Base-by-base conservation (phyloP, 2,888 invertebrate species). In the Agrochola lota region DNA sequence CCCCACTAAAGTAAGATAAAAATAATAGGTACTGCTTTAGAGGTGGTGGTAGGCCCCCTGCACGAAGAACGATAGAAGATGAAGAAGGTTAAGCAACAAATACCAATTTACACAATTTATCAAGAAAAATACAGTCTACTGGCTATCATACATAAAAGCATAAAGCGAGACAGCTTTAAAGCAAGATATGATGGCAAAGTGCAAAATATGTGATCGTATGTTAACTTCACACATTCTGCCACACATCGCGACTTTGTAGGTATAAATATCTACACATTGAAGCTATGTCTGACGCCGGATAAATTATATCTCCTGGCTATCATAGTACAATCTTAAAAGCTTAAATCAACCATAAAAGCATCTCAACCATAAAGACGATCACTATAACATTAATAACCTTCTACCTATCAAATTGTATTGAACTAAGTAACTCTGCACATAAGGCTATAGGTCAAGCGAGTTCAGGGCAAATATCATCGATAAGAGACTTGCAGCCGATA, bases 401-500 rank as follows among this genome's bases (percentile, higher is more conserved):
- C 8, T 26, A 49, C 7, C 30, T 35, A 74, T 59, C 30, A 17
- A 70, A 78, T 52, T 15, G 35, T 23, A 62, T 60, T 6, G n/a
- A 6, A 66, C 40, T 35, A 59, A 77, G 43, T 67, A 71, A 62
- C 55, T 49, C 30, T 52, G 64, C 57, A 26, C n/a, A 57, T 40
- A n/a, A 63, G 40, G 35, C 17, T 17, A 5, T 6, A 64, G 82
- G 55, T 77, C 64, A 52, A 1, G 0, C 11, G 23, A 11, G 74
- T 43, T 82, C 84, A 82, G 66, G 62, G 78, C 72, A 49, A 77
- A 74, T 78, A 72, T 72, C 43, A 35, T 26, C 2, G 86, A 74
- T 84, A 84, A 55, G 71, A 59, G n/a, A 9, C 17, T 0, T 35
- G 52, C 46, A 40, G 11, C 57, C 7, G 35, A 57, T 69, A 60